A percentile compares a stretch with the other conserved stretches of the same genome.
These are phyloP conservation scores for Ceratitis capitata DNA, from an alignment of 1,140 invertebrate species.

Conservation along the genomic window DNA sequence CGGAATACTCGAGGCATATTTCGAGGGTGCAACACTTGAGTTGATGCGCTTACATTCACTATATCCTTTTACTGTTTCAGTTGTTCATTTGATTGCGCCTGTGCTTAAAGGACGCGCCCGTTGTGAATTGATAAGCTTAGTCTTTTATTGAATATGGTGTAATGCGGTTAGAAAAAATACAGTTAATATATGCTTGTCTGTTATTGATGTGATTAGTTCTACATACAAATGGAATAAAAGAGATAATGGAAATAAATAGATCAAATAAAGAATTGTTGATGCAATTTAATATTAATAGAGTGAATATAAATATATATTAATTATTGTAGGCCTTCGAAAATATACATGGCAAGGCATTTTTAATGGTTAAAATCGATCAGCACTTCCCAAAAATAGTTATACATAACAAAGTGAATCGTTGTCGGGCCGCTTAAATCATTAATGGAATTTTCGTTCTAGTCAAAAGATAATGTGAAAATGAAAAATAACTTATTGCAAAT, in stretches of 20 bases:
- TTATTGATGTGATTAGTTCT: too few relatives aligned
- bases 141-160: conserved; percentile 1
- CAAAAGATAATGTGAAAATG: too few relatives aligned
- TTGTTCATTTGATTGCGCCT: conserved; percentile 24
- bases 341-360: neutral
- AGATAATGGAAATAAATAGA: neutral
- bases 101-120: conserved; percentile 20
- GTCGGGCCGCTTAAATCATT: neutral
- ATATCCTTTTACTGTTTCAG: neutral
- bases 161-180: conserved; percentile 1
- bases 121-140: conserved; percentile 4
- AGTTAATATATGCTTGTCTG: too few relatives aligned
- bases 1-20: neutral
- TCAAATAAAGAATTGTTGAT: too few relatives aligned
- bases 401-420: neutral
- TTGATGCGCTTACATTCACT: neutral
- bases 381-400: neutral
- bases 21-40: conserved; percentile 4
- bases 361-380: conserved; percentile 5
- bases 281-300: too few relatives aligned
- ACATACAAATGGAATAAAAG: neutral
- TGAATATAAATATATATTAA: neutral
- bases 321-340: neutral
- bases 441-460: too few relatives aligned
- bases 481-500: too few relatives aligned